phyloP scores from a whole-genome alignment of 2,113 vertebrate genomes.

The Phylloscopus trochiloides region DNA sequence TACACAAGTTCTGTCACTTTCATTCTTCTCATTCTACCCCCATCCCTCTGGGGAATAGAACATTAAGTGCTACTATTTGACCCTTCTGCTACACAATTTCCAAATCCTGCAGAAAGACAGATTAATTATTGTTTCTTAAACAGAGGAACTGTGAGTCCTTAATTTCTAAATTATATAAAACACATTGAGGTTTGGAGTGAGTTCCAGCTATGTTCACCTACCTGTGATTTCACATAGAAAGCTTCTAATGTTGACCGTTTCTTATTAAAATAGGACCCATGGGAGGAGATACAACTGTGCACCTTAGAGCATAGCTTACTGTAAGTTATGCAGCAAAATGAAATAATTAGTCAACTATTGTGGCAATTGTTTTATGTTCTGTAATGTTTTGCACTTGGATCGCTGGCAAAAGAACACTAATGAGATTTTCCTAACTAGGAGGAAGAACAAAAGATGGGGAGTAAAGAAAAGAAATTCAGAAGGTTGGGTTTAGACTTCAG shows the following conservation, averaged over 20 bases:
- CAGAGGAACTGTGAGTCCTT: not conserved
- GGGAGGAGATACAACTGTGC: not conserved
- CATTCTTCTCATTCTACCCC: not conserved
- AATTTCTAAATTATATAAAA: not conserved
- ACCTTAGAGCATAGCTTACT: not conserved
- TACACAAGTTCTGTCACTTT: rapidly evolving
- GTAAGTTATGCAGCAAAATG: not conserved
- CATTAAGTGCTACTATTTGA: not conserved
- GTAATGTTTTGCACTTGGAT: not conserved
- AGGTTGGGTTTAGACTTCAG: not conserved
- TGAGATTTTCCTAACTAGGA: not conserved
- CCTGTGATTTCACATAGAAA: not conserved
- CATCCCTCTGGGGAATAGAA: not conserved
- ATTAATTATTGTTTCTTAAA: not conserved
- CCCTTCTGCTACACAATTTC: not conserved
- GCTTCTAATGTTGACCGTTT: not conserved
- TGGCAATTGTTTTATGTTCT: not conserved
- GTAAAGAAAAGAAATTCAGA: not conserved
- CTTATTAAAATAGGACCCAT: not conserved
- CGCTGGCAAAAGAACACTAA: not conserved
- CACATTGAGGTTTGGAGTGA: not conserved
- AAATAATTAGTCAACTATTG: not conserved
- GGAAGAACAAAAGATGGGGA: not conserved
- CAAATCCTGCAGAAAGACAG: not conserved
- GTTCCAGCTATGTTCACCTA: rapidly evolving